Evolutionary conservation across 2,888 invertebrate species (phyloP), one percentile per base, ranked within the genome.

Genomic region (Clistopyga incitator): DNA sequence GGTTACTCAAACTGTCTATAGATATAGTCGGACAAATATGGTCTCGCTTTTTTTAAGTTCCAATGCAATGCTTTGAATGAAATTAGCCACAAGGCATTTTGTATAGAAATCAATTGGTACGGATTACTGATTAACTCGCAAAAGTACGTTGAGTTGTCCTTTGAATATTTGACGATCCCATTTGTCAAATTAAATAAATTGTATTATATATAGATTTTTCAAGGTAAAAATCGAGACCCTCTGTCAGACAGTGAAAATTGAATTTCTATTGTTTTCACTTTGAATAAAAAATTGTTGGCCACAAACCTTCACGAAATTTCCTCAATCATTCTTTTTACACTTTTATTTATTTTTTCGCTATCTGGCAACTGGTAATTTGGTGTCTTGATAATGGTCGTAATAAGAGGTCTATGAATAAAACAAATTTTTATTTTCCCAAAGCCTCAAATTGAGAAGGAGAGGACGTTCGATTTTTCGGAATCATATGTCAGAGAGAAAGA

Each of bases 11-110:
- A 65, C 47, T 20, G 15, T 61, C 42, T 64, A 64, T 20, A 64
- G 15, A 54, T 71, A 2, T 38, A 47, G 25, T 64, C 38, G 25
- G 6, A 61, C 56, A n/a, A 81, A 70, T 38, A 52, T 80, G 15
- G 25, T 59, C 59, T 10, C 13, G 20, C 3, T 6, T 67, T 47
- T 23, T 72, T 64, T 56, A 11, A 15, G 25, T n/a, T 56, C 23
- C n/a, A 15, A 3, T 50, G 25, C 25, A 56, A 25, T 8, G 4
- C 3, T 56, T 56, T 23, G 29, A 61, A 61, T n/a, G 15, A 34
- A 6, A 34, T 34, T 34, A 34, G 34, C 34, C 29, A 38, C 38
- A 10, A 4, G 38, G 18, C 10, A n/a, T 61, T n/a, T 34, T 61
- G 54, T 25, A 56, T 56, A 8, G 2, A 18, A 34, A 61, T 23